Percentiles rank a stretch among this genome's conserved stretches.
phyloP scores from a whole-genome alignment of 1,140 invertebrate genomes.

The Brachionus asplanchnoidis region DNA sequence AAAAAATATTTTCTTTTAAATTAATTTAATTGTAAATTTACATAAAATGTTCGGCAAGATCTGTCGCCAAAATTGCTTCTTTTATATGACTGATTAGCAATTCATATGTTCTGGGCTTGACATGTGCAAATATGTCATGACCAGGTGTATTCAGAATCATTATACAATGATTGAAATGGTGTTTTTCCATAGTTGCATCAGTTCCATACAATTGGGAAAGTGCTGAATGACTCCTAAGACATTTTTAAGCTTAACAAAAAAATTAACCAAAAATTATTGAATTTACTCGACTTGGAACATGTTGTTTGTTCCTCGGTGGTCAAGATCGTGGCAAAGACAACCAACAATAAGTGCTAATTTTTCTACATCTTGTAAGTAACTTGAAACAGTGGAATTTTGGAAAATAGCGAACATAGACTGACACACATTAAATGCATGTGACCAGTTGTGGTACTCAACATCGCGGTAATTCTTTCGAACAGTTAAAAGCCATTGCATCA shows the following conservation, averaged over 20 bases:
- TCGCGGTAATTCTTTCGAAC: constrained; percentile 49
- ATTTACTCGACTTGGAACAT: constrained; percentile 53
- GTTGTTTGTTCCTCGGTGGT: constrained; percentile 57
- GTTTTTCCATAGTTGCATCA: constrained; percentile 48
- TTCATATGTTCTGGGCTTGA: constrained; percentile 46
- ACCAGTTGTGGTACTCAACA: constrained; percentile 50
- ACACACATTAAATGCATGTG: constrained; percentile 49
- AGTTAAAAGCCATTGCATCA: constrained; percentile 45
- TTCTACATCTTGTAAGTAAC: constrained; percentile 49
- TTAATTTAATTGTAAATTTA: constrained; percentile 31
- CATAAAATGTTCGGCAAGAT: constrained; percentile 47
- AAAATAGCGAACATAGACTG: constrained; percentile 49
- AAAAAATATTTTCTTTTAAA: neutral
- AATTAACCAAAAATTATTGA: neutral
- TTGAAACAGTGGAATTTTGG: constrained; percentile 57
- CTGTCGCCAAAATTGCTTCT: constrained; percentile 48
- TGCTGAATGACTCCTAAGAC: constrained; percentile 45
- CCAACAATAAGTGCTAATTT: constrained; percentile 51
- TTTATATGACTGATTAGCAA: constrained; percentile 46
- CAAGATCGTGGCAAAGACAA: constrained; percentile 57
- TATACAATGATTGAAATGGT: constrained; percentile 50
- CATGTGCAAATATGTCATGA: constrained; percentile 47
- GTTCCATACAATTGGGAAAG: constrained; percentile 48
- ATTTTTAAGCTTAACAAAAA: constrained; percentile 44
- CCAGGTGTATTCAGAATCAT: constrained; percentile 45